phyloP scores from a whole-genome alignment of 2,113 vertebrate species.

The Solea solea region DNA sequence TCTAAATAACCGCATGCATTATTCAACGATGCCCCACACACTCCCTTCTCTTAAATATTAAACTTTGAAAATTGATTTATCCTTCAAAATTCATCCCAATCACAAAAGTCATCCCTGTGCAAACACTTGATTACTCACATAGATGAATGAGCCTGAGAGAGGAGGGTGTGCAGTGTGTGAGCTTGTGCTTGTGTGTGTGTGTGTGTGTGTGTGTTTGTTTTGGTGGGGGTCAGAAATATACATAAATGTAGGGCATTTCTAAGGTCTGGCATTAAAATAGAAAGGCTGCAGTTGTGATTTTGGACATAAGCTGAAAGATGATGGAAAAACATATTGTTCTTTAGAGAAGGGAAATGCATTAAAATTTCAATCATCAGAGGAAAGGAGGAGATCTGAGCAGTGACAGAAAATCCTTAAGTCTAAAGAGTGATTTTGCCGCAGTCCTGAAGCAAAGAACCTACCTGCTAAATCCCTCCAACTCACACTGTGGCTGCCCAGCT shows the following conservation, averaged over 20 bases:
- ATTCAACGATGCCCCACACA: constrained; percentile 53
- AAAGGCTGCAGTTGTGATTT: constrained; percentile 20
- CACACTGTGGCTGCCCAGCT: neutral
- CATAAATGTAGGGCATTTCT: constrained; percentile 49
- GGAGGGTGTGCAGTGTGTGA: neutral
- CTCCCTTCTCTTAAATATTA: constrained; percentile 70
- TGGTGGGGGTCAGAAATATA: neutral
- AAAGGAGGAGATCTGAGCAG: constrained; percentile 9
- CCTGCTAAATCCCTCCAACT: neutral
- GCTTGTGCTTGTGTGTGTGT: neutral
- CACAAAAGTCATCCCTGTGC: constrained; percentile 56
- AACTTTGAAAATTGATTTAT: constrained; percentile 74
- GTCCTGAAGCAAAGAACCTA: neutral
- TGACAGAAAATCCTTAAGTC: constrained; percentile 12
- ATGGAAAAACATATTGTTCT: constrained; percentile 34
- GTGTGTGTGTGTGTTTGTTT: neutral
- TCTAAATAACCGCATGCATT: constrained; percentile 75
- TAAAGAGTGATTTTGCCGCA: neutral
- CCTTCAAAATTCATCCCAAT: constrained; percentile 65
- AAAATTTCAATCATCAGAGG: constrained; percentile 20
- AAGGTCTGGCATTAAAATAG: constrained; percentile 35
- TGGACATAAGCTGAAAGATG: constrained; percentile 15
- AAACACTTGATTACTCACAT: constrained; percentile 68
- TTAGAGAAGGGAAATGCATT: constrained; percentile 11
- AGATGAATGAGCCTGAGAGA: constrained; percentile 40